A percentile compares a stretch with the other conserved stretches of the same genome.
These are phyloP conservation scores for Eurypyga helias DNA, from an alignment of 2,113 vertebrate species.

Conservation along the genomic window DNA sequence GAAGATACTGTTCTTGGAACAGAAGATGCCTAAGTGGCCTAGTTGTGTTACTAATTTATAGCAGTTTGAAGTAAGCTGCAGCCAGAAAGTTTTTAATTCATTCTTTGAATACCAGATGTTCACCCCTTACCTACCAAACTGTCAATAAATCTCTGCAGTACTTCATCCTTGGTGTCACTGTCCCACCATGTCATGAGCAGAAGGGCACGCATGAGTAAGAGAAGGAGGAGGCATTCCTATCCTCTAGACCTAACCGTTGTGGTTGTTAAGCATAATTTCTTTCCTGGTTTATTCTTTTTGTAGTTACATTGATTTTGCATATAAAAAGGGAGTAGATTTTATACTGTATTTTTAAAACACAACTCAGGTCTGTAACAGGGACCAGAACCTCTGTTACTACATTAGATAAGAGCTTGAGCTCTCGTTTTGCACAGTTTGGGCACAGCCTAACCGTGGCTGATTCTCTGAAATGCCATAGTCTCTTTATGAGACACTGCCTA, in stretches of 20 bases:
- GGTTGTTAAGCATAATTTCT: not conserved
- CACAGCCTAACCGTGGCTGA: not conserved
- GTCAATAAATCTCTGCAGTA: not conserved
- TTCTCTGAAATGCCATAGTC: not conserved
- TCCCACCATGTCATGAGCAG: not conserved
- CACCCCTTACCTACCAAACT: not conserved
- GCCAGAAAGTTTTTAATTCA: not conserved
- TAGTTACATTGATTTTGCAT: not conserved
- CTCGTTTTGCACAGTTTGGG: not conserved
- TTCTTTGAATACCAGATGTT: not conserved
- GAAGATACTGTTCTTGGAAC: not conserved
- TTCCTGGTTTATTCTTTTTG: not conserved
- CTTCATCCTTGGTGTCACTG: rapidly evolving
- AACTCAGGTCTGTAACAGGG: not conserved
- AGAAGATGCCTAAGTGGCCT: not conserved
- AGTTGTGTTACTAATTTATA: not conserved
- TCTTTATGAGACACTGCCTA: not conserved
- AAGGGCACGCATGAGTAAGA: not conserved
- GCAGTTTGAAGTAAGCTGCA: not conserved
- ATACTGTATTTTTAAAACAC: not conserved
- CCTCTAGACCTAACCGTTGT: not conserved
- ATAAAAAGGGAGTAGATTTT: not conserved
- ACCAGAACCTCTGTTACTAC: not conserved
- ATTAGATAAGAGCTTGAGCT: not conserved
- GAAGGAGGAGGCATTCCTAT: not conserved